Percentiles rank a stretch among this genome's conserved stretches.
phyloP scores from a whole-genome alignment of 2,888 invertebrate species.

The Pachymerium ferrugineum region DNA sequence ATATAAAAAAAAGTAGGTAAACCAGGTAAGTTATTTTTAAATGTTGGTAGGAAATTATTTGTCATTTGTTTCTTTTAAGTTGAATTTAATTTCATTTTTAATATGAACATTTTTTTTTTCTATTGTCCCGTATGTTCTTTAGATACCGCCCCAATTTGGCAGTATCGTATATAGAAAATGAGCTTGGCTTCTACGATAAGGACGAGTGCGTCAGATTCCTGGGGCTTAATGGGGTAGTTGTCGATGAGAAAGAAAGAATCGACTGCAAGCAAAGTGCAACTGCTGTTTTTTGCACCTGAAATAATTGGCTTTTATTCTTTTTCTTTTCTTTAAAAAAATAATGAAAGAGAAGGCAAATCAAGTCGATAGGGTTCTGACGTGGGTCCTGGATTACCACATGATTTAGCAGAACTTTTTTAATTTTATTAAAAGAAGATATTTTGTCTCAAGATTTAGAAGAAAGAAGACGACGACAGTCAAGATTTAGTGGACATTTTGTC shows the following conservation, averaged over 20 bases:
- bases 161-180: slow-evolving; percentile 75
- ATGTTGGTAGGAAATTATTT: background rate
- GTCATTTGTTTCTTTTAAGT: background rate
- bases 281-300: background rate
- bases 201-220: slow-evolving; percentile 85
- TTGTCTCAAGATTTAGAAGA: too few relatives aligned
- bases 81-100: slow-evolving; percentile 35
- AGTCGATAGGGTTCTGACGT: background rate
- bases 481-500: too few relatives aligned
- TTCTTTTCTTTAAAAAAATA: background rate
- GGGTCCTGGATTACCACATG: background rate
- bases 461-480: background rate
- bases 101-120: background rate
- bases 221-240: slow-evolving; percentile 62
- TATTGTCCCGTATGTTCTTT: slow-evolving; percentile 42
- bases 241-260: slow-evolving; percentile 55
- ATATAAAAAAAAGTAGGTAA: too few relatives aligned
- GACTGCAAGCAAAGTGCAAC: slow-evolving; percentile 74
- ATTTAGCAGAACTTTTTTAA: background rate
- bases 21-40: background rate
- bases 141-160: slow-evolving; percentile 91
- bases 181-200: slow-evolving; percentile 78
- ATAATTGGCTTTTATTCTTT: background rate
- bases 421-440: background rate
- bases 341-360: background rate